Evolutionary conservation across 1,140 invertebrate genomes (phyloP).

Genomic region (Ylistrum balloti): DNA sequence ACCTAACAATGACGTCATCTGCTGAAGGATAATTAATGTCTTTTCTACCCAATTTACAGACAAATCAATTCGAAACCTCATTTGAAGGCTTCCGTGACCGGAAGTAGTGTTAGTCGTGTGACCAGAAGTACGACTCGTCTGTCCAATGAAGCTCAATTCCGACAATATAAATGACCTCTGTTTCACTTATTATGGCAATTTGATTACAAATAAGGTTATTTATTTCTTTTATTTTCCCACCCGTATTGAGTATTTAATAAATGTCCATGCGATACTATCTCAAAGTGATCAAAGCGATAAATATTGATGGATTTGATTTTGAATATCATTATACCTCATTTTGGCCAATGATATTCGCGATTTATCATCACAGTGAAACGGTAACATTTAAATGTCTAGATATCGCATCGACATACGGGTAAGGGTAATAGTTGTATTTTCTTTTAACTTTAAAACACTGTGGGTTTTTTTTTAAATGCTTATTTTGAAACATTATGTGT

Average conservation of each 20-base stretch:
- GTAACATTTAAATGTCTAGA: no score
- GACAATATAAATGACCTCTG: not conserved
- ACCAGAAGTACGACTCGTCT: not conserved
- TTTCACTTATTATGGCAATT: conserved; percentile 6
- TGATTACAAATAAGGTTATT: not conserved
- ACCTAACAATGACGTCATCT: not conserved
- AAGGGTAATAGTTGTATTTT: no score
- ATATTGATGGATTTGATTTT: no score
- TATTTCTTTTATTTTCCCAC: conserved; percentile 22
- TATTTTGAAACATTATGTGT: no score
- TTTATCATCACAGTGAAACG: no score
- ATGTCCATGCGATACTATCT: not conserved
- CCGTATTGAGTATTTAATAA: not conserved
- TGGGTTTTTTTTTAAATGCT: no score
- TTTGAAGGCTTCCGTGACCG: not conserved
- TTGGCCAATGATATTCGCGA: no score
- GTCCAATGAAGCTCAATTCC: conserved; percentile 32
- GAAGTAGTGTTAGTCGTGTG: not conserved
- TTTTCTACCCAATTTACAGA: not conserved
- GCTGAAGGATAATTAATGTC: not conserved
- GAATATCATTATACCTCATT: no score
- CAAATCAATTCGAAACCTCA: not conserved
- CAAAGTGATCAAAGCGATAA: not conserved
- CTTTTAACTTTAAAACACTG: no score
- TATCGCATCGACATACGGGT: no score